phyloP scores from a whole-genome alignment of 2,113 vertebrate species.

The Geothlypis trichas region DNA sequence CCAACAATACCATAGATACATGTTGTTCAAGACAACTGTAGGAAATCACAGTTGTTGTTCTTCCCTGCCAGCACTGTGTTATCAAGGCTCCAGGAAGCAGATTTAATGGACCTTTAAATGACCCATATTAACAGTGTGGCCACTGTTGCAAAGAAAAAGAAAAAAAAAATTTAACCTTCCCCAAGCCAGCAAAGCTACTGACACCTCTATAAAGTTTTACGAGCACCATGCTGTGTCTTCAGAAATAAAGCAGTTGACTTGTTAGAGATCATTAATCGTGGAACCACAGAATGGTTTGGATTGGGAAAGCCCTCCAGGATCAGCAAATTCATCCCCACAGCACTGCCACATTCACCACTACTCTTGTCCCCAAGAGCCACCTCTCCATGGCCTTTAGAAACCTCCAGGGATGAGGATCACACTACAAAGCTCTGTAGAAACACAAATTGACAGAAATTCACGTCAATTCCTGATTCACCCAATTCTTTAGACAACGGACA shows the following conservation, averaged over 20 bases:
- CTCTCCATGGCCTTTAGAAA: rapidly evolving
- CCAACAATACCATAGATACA: background rate
- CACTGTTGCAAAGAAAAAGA: slow-evolving; percentile 7
- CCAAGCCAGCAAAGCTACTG: background rate
- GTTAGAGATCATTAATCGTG: background rate
- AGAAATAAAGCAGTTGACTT: background rate
- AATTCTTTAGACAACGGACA: too few species aligned
- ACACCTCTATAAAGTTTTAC: background rate
- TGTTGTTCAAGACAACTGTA: background rate
- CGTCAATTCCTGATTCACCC: background rate
- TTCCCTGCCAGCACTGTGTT: background rate
- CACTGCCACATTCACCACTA: too few species aligned
- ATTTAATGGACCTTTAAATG: slow-evolving; percentile 18
- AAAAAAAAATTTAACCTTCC: background rate
- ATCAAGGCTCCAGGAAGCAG: background rate
- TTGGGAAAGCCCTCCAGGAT: background rate
- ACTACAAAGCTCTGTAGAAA: background rate
- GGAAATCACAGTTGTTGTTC: background rate
- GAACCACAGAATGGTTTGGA: rapidly evolving
- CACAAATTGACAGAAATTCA: background rate
- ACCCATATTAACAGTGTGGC: background rate
- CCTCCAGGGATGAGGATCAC: background rate
- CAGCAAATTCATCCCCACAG: background rate
- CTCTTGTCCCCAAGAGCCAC: background rate
- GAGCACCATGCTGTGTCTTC: background rate